Conservation (phyloP, 2,113 vertebrate species). For the Tachysurus vachellii region DNA sequence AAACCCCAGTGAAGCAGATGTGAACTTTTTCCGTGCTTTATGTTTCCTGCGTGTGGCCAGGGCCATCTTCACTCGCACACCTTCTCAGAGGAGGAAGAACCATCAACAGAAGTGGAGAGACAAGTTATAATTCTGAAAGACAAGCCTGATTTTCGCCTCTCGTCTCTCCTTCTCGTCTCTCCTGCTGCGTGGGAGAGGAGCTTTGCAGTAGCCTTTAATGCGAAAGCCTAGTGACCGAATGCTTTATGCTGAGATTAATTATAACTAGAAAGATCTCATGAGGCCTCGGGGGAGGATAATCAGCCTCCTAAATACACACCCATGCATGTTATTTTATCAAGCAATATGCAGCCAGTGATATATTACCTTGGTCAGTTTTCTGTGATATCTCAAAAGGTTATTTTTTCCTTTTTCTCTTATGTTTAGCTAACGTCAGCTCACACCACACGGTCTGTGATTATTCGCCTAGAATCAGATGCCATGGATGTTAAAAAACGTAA, state of each 20-base stretch:
- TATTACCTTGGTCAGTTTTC: not conserved
- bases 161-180: conserved; percentile 5
- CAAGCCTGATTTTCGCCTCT: not conserved
- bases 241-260: conserved; percentile 5
- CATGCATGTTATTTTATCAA: not conserved
- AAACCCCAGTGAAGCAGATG: conserved; percentile 65
- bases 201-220: too few relatives aligned
- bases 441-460: not conserved
- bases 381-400: too few relatives aligned
- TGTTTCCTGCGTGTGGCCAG: conserved; percentile 13
- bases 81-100: not conserved
- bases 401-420: too few relatives aligned
- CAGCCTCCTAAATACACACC: not conserved
- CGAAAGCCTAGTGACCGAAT: not conserved
- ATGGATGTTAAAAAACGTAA: not conserved
- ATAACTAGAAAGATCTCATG: not conserved
- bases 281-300: not conserved
- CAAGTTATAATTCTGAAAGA: conserved; percentile 32
- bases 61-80: conserved; percentile 51
- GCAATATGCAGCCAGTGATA: not conserved
- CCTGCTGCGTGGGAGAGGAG: not conserved
- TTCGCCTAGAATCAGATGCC: not conserved
- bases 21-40: conserved; percentile 18
- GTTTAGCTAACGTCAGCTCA: too few relatives aligned
- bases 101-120: not conserved